Evolutionary conservation across 53 echinoderm and acorn worm species (phyloP).

Genomic region (Patiria pectinifera): DNA sequence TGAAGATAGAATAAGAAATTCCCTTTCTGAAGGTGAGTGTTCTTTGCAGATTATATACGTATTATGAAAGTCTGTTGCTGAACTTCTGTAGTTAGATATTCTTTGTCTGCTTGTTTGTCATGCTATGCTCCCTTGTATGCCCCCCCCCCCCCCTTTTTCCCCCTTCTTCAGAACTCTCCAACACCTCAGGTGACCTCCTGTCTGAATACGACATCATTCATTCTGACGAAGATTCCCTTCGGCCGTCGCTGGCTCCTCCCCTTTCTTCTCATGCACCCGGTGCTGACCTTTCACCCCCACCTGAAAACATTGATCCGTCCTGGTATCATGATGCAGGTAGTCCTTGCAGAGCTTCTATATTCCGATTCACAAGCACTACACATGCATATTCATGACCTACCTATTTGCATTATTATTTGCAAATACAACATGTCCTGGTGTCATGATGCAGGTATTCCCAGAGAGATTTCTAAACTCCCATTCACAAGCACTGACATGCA

Average conservation of each 20-base stretch:
- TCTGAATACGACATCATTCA: constrained; percentile 48
- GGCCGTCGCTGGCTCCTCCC: constrained; percentile 4
- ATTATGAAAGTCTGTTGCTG: background rate
- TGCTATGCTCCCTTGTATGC: background rate
- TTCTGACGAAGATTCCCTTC: constrained; percentile 31
- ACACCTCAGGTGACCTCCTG: constrained; percentile 1
- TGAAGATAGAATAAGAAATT: constrained; percentile 1
- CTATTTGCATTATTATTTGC: background rate
- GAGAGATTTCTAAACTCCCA: too few species aligned
- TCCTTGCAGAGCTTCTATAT: background rate
- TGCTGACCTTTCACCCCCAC: constrained; percentile 23
- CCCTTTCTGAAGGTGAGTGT: constrained; percentile 16
- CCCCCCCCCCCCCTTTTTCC: background rate
- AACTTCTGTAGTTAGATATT: background rate
- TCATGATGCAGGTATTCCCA: too few species aligned
- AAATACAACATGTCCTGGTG: too few species aligned
- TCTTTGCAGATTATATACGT: background rate
- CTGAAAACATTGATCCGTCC: constrained; percentile 25
- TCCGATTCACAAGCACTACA: background rate
- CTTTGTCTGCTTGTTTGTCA: too few species aligned
- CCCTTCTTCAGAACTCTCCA: background rate
- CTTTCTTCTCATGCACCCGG: background rate
- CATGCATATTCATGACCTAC: background rate
- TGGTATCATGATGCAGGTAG: constrained; percentile 34
- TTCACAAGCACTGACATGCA: too few species aligned